Percentiles rank a stretch among this genome's conserved stretches.
Conservation (phyloP, 2,797 vertebrate species). For the Melopsittacus undulatus region DNA sequence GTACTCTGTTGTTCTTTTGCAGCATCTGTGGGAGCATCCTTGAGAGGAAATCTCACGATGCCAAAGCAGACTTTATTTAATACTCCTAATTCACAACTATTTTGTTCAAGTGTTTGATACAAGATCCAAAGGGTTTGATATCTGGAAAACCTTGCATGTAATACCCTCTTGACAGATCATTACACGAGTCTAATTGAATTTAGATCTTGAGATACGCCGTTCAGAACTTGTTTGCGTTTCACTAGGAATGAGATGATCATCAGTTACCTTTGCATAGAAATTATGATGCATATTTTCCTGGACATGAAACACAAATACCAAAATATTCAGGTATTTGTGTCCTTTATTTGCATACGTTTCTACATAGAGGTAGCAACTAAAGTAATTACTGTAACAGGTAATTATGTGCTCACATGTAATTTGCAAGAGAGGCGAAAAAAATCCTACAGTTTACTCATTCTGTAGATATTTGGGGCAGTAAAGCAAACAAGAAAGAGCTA, state of each 20-base stretch:
- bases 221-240: slow-evolving; percentile 57
- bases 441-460: background rate
- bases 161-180: slow-evolving; percentile 21
- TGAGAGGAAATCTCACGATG: slow-evolving; percentile 36
- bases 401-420: slow-evolving; percentile 40
- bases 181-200: slow-evolving; percentile 34
- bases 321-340: slow-evolving; percentile 62
- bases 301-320: slow-evolving; percentile 52
- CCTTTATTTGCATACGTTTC: slow-evolving; percentile 54
- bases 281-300: slow-evolving; percentile 46
- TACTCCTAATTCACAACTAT: slow-evolving; percentile 16
- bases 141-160: slow-evolving; percentile 17
- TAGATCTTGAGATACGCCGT: slow-evolving; percentile 55
- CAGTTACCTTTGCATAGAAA: slow-evolving; percentile 52
- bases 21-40: slow-evolving; percentile 42
- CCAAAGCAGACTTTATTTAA: background rate
- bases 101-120: slow-evolving; percentile 27
- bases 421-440: background rate
- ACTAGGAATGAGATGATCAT: slow-evolving; percentile 51
- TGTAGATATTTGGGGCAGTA: slow-evolving; percentile 24
- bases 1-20: background rate
- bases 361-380: slow-evolving; percentile 32
- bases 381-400: slow-evolving; percentile 33
- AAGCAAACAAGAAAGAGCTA: background rate
- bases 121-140: slow-evolving; percentile 36